These are phyloP conservation scores for Climacteris rufus DNA, from an alignment of 2,113 vertebrate species.

Conservation along the genomic window DNA sequence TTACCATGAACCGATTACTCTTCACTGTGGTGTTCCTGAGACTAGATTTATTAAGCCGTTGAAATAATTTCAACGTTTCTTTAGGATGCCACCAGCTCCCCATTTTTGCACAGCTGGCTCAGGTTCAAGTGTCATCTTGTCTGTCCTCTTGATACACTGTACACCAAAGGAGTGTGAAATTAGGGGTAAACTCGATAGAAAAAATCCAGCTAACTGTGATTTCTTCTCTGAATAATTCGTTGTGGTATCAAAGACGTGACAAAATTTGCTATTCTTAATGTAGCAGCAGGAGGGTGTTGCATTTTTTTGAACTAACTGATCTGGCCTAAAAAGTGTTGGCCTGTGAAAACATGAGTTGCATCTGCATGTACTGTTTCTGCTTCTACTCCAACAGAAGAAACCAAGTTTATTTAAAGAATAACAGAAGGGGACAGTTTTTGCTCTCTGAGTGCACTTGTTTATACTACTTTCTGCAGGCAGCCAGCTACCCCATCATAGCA, in stretches of 20 bases:
- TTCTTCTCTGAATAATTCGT: background rate
- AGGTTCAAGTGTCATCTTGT: background rate
- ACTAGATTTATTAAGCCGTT: background rate
- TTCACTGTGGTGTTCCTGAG: background rate
- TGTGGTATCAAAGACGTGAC: background rate
- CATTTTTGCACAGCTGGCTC: background rate
- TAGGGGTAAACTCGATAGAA: background rate
- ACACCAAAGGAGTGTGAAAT: background rate
- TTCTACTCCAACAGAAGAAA: background rate
- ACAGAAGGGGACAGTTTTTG: background rate
- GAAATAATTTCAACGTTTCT: background rate
- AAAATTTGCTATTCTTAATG: background rate
- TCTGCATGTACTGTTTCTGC: background rate
- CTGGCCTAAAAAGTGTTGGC: background rate
- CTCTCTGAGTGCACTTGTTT: background rate
- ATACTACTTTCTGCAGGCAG: background rate
- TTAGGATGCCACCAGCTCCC: background rate
- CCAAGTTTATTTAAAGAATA: background rate
- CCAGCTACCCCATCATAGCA: background rate
- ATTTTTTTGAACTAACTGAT: background rate
- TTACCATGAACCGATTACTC: background rate
- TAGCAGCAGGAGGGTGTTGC: accelerated
- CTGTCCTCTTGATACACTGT: background rate
- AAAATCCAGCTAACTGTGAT: background rate
- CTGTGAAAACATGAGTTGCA: background rate